Evolutionary conservation across 2,113 vertebrate genomes (phyloP).

Genomic region (Pygoscelis antarcticus): DNA sequence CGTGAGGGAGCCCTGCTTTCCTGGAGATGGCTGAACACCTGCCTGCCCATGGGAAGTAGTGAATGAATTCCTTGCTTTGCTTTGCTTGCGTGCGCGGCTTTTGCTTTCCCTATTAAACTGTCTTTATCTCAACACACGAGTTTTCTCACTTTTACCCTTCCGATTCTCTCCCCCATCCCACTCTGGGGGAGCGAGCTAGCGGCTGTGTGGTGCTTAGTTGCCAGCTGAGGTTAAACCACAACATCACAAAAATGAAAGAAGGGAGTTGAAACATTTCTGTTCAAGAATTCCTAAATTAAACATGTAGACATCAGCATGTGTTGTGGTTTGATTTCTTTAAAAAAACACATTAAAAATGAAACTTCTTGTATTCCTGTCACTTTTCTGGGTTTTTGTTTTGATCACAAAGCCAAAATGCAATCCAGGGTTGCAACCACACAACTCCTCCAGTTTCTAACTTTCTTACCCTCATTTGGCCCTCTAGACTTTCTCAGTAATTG

Average conservation of each 20-base stretch:
- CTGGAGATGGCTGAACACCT: no score
- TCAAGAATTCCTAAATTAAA: neutral
- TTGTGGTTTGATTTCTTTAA: neutral
- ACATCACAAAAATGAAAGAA: neutral
- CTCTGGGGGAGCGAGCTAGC: no score
- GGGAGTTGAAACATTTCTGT: neutral
- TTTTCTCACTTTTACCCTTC: no score
- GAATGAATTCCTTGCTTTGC: no score
- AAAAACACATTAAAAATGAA: neutral
- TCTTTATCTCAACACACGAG: no score
- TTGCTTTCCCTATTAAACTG: no score
- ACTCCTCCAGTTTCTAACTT: neutral
- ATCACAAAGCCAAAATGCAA: neutral
- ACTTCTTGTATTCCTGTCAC: neutral
- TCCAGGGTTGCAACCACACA: neutral
- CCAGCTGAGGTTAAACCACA: no score
- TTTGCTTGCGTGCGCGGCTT: no score
- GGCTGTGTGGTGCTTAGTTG: no score
- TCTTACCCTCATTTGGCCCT: neutral
- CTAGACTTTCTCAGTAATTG: neutral
- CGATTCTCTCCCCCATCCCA: no score
- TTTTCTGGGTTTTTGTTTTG: neutral
- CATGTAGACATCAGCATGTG: neutral
- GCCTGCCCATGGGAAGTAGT: no score
- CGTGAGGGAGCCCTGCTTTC: no score